Evolutionary conservation across 23 tunicate genomes (phyloP).

Genomic region (Trididemnum nubilum): DNA sequence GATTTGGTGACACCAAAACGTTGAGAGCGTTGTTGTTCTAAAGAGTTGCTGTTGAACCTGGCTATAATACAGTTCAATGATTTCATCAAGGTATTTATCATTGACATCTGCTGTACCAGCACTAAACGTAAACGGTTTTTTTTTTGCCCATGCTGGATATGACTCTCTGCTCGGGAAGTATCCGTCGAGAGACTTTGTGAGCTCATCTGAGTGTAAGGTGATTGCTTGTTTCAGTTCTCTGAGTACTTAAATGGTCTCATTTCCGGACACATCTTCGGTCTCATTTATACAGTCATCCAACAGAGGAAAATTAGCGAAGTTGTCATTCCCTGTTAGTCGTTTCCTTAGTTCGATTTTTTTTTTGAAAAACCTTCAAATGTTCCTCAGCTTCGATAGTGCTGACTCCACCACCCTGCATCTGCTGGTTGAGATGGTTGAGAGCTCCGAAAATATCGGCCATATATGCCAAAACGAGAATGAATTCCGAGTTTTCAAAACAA

Average conservation of each 20-base stretch:
- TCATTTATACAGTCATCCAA: constrained; percentile 49
- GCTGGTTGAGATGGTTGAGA: constrained; percentile 51
- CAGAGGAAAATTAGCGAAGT: constrained; percentile 45
- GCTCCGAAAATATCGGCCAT: constrained; percentile 63
- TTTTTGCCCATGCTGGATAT: constrained; percentile 45
- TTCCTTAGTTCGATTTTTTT: constrained; percentile 15
- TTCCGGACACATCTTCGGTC: constrained; percentile 39
- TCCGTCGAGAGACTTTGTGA: constrained; percentile 42
- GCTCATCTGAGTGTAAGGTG: constrained; percentile 55
- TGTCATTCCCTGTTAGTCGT: constrained; percentile 11
- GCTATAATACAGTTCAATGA: constrained; percentile 38
- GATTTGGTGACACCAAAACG: constrained; percentile 46
- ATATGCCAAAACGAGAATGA: constrained; percentile 45
- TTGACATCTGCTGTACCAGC: constrained; percentile 36
- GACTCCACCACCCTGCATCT: constrained; percentile 55
- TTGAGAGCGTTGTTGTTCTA: constrained; percentile 40
- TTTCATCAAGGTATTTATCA: constrained; percentile 41
- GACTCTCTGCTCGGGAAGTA: constrained; percentile 36
- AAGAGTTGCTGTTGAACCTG: constrained; percentile 46
- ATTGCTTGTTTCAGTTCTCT: constrained; percentile 52
- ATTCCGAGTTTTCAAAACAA: constrained; percentile 39
- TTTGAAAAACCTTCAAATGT: constrained; percentile 12
- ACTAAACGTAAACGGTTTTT: constrained; percentile 49
- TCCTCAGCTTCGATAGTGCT: constrained; percentile 44
- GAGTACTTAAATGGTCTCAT: constrained; percentile 44